Conservation (phyloP, 2,888 invertebrate species). For the Deilephila elpenor region DNA sequence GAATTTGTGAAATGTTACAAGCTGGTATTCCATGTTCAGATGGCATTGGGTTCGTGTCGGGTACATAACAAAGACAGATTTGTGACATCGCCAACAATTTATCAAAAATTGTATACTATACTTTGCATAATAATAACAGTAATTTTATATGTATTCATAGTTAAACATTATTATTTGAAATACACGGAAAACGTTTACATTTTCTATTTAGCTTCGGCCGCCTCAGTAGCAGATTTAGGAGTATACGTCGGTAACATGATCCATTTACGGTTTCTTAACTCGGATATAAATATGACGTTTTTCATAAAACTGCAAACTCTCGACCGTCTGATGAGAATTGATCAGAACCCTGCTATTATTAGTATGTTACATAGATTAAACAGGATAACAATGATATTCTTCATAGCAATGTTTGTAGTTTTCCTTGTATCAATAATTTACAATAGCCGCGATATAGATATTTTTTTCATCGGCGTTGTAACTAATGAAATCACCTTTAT, state of each 20-base stretch:
- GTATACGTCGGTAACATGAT: conserved; percentile 49
- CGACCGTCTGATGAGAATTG: conserved; percentile 60
- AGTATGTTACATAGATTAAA: conserved; percentile 44
- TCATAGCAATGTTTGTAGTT: conserved; percentile 38
- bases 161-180: conserved; percentile 35
- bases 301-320: conserved; percentile 63
- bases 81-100: conserved; percentile 54
- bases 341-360: conserved; percentile 51
- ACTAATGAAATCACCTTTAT: conserved; percentile 50
- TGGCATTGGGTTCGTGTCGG: conserved; percentile 57
- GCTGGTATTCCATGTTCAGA: conserved; percentile 52
- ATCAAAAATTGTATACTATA: conserved; percentile 59
- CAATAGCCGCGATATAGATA: conserved; percentile 33
- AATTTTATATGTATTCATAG: conserved; percentile 35
- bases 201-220: conserved; percentile 40
- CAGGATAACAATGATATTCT: conserved; percentile 37
- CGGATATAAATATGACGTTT: conserved; percentile 55
- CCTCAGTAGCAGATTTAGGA: conserved; percentile 42
- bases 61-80: conserved; percentile 57
- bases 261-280: conserved; percentile 60
- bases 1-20: conserved; percentile 53
- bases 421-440: conserved; percentile 34
- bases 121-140: conserved; percentile 42
- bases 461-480: conserved; percentile 38
- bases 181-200: conserved; percentile 38